Conservation (phyloP, 2,113 vertebrate genomes). For the Lamprologus lemairii region DNA sequence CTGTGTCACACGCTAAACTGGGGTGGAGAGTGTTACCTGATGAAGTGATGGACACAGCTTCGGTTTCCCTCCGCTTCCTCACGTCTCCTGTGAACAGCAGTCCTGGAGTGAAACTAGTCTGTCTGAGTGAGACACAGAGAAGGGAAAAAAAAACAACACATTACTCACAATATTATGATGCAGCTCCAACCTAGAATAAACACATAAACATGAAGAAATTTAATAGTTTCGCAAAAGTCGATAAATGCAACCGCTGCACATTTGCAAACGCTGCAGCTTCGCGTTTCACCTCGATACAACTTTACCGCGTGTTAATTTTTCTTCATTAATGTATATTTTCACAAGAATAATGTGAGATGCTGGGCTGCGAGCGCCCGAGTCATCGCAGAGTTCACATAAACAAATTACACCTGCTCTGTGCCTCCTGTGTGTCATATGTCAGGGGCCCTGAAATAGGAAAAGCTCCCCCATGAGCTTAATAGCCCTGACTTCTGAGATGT, state of each 20-base stretch:
- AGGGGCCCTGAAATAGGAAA: conserved; percentile 43
- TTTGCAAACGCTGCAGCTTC: neutral
- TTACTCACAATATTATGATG: neutral
- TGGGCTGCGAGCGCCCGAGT: conserved; percentile 21
- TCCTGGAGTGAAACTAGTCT: conserved; percentile 45
- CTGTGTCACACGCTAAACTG: neutral
- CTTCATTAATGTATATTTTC: conserved; percentile 7
- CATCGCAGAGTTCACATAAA: conserved; percentile 55
- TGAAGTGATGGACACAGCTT: conserved; percentile 20
- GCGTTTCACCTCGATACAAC: neutral
- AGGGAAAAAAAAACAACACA: neutral
- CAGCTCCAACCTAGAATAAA: neutral
- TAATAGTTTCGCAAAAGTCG: neutral
- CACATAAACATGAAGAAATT: neutral
- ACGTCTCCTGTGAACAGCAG: conserved; percentile 47
- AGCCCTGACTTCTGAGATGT: conserved; percentile 59
- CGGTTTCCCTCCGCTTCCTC: conserved; percentile 57
- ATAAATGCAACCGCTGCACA: neutral
- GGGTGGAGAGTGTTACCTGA: conserved; percentile 47
- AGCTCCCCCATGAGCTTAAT: conserved; percentile 23
- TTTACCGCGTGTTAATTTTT: conserved; percentile 9
- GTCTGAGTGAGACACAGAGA: conserved; percentile 26
- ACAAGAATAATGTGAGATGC: neutral
- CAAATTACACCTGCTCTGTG: conserved; percentile 62
- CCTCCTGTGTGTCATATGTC: conserved; percentile 53